These are phyloP conservation scores for Halcyon smyrnensis DNA, from an alignment of 2,797 vertebrate species.

Conservation along the genomic window DNA sequence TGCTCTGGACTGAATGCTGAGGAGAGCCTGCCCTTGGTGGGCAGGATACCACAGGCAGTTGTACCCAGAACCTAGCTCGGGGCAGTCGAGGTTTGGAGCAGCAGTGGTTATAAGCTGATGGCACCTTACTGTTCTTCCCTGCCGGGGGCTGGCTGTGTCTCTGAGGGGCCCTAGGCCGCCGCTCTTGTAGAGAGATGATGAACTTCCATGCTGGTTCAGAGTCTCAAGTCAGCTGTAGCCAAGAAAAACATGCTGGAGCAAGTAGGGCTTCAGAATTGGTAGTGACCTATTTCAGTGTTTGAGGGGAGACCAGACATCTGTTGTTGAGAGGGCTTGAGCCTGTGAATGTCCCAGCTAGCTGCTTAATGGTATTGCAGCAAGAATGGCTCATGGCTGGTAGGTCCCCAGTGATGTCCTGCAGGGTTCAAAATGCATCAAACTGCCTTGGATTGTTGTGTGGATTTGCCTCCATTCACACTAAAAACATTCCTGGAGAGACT, in stretches of 20 bases:
- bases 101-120: background rate
- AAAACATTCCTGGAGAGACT: background rate
- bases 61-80: background rate
- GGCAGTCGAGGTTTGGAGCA: background rate
- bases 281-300: background rate
- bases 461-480: background rate
- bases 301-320: background rate
- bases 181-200: background rate
- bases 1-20: background rate
- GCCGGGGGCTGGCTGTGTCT: background rate
- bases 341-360: background rate
- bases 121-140: background rate
- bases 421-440: background rate
- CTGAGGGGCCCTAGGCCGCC: background rate
- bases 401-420: background rate
- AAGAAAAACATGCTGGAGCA: background rate
- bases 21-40: background rate
- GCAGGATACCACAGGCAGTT: fast-evolving
- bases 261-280: background rate
- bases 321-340: background rate
- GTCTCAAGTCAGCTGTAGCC: background rate
- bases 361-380: background rate
- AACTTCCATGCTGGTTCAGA: background rate
- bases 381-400: background rate
- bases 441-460: background rate